Base-by-base conservation (phyloP, 1,140 invertebrate species). In the Drosophila azteca region DNA sequence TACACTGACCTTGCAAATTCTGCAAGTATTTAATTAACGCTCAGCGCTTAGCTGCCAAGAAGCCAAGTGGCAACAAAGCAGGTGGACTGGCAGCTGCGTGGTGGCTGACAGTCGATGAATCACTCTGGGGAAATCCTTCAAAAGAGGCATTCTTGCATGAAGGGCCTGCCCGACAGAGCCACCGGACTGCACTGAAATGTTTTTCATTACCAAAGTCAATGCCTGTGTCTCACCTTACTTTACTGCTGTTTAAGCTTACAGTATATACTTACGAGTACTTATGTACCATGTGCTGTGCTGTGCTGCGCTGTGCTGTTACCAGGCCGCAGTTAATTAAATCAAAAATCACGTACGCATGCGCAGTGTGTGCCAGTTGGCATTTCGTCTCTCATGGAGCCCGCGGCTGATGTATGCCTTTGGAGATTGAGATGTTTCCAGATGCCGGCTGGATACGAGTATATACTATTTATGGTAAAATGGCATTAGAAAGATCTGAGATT, bases 141-240 rank as follows among this genome's bases (percentile, higher is more conserved):
- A 3, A 15, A 24, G 17, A 41, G 43, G 60, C 82, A 88, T 87
- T 87, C 81, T 85, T 80, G 77, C 82, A 87, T 87, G 82, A 85
- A 85, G 81, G 81, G 74, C 60, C 50, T 65, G 61, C 20, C 41
- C 17, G 29, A 22, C 53, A 49, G 31, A 48, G 20, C 53, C 3
- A 31, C 7, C 46, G 57, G 60, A 72, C 45, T 13, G 44, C 29
- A 48, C 17, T 70, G 15, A 39, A 49, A 35, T 45, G 57, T 43
- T 84, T 84, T 79, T 84, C 66, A 84, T 84, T 84, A 63, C 76
- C 79, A 84, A 84, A 84, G 80, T 84, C 80, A 84, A 84, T 79
- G 80, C 39, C 75, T 67, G 24, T 26, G 49, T 50, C 49, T 74
- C 43, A 77, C 51, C 65, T 61, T 49, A 73, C 53, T 24, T 45